Evolutionary conservation across 2,797 vertebrate species (phyloP).

Genomic region (Poecile montanus): DNA sequence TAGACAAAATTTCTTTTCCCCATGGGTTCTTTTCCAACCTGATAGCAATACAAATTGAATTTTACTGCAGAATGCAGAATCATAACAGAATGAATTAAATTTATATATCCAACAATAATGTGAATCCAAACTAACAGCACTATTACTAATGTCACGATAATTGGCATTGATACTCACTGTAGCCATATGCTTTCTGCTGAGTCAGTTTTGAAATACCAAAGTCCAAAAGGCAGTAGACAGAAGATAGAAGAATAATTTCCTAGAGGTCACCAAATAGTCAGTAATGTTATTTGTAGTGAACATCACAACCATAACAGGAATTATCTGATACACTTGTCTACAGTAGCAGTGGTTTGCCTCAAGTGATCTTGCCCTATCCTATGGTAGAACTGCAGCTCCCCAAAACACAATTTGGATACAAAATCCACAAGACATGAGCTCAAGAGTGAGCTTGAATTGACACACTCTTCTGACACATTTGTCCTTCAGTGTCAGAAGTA

Average conservation of each 20-base stretch:
- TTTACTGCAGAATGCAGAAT: not conserved
- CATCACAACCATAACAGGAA: not conserved
- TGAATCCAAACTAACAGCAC: not conserved
- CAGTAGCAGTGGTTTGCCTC: not conserved
- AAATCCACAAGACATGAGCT: not conserved
- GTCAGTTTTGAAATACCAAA: not conserved
- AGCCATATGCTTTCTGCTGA: not conserved
- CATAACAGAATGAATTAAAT: not conserved
- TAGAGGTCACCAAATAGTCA: not conserved
- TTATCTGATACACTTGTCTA: not conserved
- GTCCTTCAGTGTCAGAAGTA: not conserved
- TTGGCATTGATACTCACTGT: not conserved
- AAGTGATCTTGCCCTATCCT: not conserved
- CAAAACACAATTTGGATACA: rapidly evolving
- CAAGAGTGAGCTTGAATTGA: not conserved
- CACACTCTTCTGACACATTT: not conserved
- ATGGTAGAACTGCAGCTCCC: not conserved
- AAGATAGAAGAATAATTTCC: not conserved
- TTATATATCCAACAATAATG: not conserved
- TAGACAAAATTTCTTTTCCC: not conserved
- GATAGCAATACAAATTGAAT: not conserved
- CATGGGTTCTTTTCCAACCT: not conserved
- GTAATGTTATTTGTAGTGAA: not conserved
- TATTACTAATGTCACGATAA: not conserved
- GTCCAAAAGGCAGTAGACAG: not conserved